Evolutionary conservation across 1,140 invertebrate genomes (phyloP).

Genomic region (Brachionus angularis): DNA sequence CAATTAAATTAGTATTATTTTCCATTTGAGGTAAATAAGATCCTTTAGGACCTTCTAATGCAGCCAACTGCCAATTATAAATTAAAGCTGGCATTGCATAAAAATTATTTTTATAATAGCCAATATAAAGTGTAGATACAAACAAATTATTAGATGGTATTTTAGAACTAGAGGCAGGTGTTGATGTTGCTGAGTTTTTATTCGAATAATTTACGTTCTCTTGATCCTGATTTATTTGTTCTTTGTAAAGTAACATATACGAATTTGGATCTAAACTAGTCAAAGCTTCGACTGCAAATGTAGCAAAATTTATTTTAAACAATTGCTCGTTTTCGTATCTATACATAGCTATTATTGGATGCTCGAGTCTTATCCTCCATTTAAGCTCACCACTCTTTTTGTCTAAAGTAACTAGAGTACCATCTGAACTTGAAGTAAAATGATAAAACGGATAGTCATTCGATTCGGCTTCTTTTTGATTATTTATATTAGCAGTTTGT

Average conservation of each 20-base stretch:
- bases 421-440: slow-evolving; percentile 81
- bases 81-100: slow-evolving; percentile 80
- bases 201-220: slow-evolving; percentile 50
- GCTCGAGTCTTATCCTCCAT: slow-evolving; percentile 79
- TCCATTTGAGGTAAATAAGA: slow-evolving; percentile 14
- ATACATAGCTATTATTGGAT: slow-evolving; percentile 86
- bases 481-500: slow-evolving; percentile 23
- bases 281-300: slow-evolving; percentile 76
- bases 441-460: slow-evolving; percentile 59
- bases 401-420: slow-evolving; percentile 69
- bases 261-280: slow-evolving; percentile 64
- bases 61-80: background rate
- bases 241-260: slow-evolving; percentile 50
- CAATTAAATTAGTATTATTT: background rate
- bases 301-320: slow-evolving; percentile 79
- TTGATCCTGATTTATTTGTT: slow-evolving; percentile 51
- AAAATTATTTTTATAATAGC: slow-evolving; percentile 76
- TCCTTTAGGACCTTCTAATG: background rate
- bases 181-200: background rate
- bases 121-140: slow-evolving; percentile 86
- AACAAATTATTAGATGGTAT: slow-evolving; percentile 45
- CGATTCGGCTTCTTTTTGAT: slow-evolving; percentile 70
- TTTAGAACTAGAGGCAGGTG: background rate
- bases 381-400: slow-evolving; percentile 63
- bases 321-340: slow-evolving; percentile 68